These are phyloP conservation scores for Octopus bimaculoides DNA, from an alignment of 1,140 invertebrate species.

Conservation along the genomic window DNA sequence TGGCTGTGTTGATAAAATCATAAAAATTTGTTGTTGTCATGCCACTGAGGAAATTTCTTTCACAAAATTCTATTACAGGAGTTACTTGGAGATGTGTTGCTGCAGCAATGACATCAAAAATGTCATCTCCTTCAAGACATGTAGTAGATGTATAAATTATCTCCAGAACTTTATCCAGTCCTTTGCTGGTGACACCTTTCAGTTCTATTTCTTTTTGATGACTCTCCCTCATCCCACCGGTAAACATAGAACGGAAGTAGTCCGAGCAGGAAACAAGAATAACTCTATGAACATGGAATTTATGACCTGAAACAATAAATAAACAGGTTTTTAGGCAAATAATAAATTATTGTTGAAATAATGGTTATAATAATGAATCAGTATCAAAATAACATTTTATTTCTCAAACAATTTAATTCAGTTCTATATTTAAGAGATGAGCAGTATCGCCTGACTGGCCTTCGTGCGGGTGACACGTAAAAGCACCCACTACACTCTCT, in stretches of 20 bases:
- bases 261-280: conserved; percentile 56
- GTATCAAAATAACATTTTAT: too few relatives aligned
- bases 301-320: conserved; percentile 38
- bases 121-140: conserved; percentile 55
- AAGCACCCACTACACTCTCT: too few relatives aligned
- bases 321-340: not conserved
- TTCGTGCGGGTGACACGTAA: too few relatives aligned
- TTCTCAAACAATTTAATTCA: too few relatives aligned
- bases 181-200: conserved; percentile 54
- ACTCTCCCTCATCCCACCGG: conserved; percentile 55
- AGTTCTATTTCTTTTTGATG: conserved; percentile 55
- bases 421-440: too few relatives aligned
- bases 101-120: conserved; percentile 57
- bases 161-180: conserved; percentile 54
- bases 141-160: conserved; percentile 57
- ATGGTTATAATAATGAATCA: too few relatives aligned
- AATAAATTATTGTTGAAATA: too few relatives aligned
- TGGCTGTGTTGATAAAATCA: conserved; percentile 58
- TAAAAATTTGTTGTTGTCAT: conserved; percentile 57
- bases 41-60: conserved; percentile 55
- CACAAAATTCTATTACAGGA: conserved; percentile 57
- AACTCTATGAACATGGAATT: conserved; percentile 54
- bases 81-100: conserved; percentile 57
- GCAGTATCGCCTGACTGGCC: too few relatives aligned
- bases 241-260: conserved; percentile 57